Evolutionary conservation across 2,797 vertebrate species (phyloP), one percentile per base, ranked within the genome.

Genomic region (Oreochromis grahami): DNA sequence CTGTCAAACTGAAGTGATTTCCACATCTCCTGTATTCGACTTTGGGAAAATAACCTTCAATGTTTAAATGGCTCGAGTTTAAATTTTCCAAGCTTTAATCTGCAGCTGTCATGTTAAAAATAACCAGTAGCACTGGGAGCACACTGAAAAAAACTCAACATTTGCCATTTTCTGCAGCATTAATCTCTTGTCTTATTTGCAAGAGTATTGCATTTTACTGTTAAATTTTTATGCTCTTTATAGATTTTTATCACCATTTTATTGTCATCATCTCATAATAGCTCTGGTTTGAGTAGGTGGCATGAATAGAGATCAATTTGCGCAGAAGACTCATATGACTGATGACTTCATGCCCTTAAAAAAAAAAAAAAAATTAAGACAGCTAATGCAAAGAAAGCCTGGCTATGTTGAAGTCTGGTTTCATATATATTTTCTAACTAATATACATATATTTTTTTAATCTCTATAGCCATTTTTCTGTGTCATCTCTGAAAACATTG

Each of bases 401-500:
- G 36, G 12, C 60, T 65, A 14, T 41, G 36, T 41, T 65, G 60
- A 45, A 17, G 32, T 36, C 6, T 63, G 17, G 58, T 43, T 68
- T 29, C 24, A 48, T 29, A 26, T 2, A 48, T 72, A 12, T 48
- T 72, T 29, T 45, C 38, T 11, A 70, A 45, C 8, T 26, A 26
- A 26, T 45, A 6, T 48, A 7, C 2, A 17, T 17, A 0, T 3
- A 1, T 6, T 6, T 1, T n/a, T 15, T 41, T 5, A 1, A 34
- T 21, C 21, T 38, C 32, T 36, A 60, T 36, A 60, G 17, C 56
- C 1, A 1, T 38, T 41, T 65, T 24, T 43, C 34, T 41, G 7
- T 10, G 38, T 6, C 38, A 45, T 45, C 65, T 70, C 38, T 70
- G 3, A 26, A 17, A 43, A 70, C 8, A 26, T 7, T 70, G 65